A percentile compares a stretch with the other conserved stretches of the same genome.
phyloP scores from a whole-genome alignment of 2,888 invertebrate genomes.

The Thecocarcelia acutangulata region DNA sequence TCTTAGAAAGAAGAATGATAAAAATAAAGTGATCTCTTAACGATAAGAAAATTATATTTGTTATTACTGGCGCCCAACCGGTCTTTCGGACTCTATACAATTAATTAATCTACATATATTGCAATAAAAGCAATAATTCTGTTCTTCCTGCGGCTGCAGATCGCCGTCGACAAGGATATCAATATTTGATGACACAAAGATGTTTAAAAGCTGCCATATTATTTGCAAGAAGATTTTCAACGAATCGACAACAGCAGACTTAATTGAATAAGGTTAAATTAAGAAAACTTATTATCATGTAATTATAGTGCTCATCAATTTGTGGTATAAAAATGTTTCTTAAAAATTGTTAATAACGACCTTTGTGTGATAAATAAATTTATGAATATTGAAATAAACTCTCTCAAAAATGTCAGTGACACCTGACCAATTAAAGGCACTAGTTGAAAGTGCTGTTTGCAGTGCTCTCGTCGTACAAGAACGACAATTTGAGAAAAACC shows the following conservation, averaged over 20 bases:
- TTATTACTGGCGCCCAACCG: conserved; percentile 10
- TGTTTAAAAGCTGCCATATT: conserved; percentile 7
- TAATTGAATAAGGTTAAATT: not conserved
- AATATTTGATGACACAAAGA: not conserved
- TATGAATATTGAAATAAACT: conserved; percentile 4
- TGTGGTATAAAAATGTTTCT: not conserved
- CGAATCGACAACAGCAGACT: too few species aligned
- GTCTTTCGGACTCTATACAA: conserved; percentile 12
- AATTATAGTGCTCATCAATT: not conserved
- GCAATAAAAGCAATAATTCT: conserved; percentile 5
- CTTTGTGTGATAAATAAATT: not conserved
- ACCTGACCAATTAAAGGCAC: conserved; percentile 5
- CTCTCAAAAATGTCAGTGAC: too few species aligned
- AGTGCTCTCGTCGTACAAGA: conserved; percentile 13
- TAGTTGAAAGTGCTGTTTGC: conserved; percentile 10
- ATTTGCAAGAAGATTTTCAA: conserved; percentile 13
- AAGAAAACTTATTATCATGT: not conserved
- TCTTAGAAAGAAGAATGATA: too few species aligned
- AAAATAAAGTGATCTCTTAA: too few species aligned
- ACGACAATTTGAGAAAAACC: conserved; percentile 12
- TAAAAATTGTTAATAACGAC: conserved; percentile 6
- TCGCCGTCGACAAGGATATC: conserved; percentile 20
- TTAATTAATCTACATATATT: conserved; percentile 12
- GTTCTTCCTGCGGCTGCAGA: conserved; percentile 9
- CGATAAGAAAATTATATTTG: too few species aligned